These are phyloP conservation scores for Pteromalus puparum DNA, from an alignment of 1,140 invertebrate species.

Conservation along the genomic window DNA sequence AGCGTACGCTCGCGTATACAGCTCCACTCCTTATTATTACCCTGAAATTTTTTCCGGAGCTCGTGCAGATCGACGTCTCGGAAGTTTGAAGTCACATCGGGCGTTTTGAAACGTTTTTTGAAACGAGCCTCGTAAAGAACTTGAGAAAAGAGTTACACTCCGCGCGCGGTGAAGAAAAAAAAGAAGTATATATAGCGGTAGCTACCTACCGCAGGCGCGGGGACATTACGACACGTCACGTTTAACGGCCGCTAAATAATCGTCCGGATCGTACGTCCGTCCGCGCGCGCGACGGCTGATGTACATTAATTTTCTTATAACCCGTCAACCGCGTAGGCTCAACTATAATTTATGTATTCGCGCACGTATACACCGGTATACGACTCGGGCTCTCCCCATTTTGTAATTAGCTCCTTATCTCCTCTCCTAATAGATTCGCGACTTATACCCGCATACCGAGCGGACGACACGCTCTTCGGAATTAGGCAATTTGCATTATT, in stretches of 20 bases:
- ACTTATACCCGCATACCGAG: too few relatives aligned
- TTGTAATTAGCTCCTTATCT: slow-evolving; percentile 35
- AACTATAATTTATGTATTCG: neutral
- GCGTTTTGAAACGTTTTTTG: neutral
- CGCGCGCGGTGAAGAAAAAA: neutral
- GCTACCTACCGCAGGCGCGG: neutral
- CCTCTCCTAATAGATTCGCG: neutral
- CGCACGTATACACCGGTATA: neutral
- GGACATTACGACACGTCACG: neutral
- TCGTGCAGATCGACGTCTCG: too few relatives aligned
- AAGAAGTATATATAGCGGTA: neutral
- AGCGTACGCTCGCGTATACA: too few relatives aligned
- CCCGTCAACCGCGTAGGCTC: neutral
- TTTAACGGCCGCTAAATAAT: slow-evolving; percentile 11
- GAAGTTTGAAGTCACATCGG: too few relatives aligned
- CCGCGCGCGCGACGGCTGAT: neutral
- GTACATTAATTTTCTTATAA: slow-evolving; percentile 21
- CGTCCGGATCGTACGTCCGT: too few relatives aligned
- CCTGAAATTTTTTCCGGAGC: too few relatives aligned
- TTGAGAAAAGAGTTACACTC: neutral
- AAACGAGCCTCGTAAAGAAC: neutral
- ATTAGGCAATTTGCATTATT: slow-evolving; percentile 41
- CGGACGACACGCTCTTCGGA: neutral
- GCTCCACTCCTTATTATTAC: too few relatives aligned
- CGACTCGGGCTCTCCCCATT: neutral